Evolutionary conservation across 2,113 vertebrate genomes (phyloP), one percentile per base, ranked within the genome.

Genomic region (Oxyruncus cristatus): DNA sequence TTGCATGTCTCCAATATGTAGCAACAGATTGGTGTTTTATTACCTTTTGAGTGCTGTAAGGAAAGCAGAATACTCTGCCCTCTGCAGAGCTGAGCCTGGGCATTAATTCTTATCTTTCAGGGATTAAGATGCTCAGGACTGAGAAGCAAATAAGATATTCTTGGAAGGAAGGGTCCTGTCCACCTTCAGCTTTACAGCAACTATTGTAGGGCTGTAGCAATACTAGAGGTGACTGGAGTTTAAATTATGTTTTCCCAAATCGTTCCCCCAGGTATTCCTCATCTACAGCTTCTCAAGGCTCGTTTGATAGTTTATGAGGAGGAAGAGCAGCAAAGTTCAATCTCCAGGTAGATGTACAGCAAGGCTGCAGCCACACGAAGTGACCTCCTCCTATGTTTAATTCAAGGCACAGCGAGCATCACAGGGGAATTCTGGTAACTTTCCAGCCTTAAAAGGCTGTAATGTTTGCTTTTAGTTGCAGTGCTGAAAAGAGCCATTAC

Each of bases 401-500:
- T n/a, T 32, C n/a, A 62, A 74, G 52, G 62, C 62, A 83, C 41
- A 42, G 41, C 2, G 14, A 92, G 62, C 4, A 12, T 59, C 89
- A 91, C 44, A 32, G 19, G 9, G 23, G 24, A 56, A 61, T 79
- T 81, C 27, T 85, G 35, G 20, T 75, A 82, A n/a, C 49, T 91
- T 82, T 75, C 53, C 65, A 89, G 24, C 14, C 74, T 79, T 90
- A 79, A 79, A 72, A 85, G 53, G 44, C 52, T 73, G 8, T 88
- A 73, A 82, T 71, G 50, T 56, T 52, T 89, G 70, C 66, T 94
- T 87, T 88, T 41, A 89, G 81, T 82, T 88, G 81, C 41, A 14
- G 4, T 3, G 26, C 46, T 76, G 53, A 21, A 70, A 78, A 77
- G 11, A 86, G 26, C 16, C 28, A 41, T 90, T 85, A 82, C 49